phyloP scores from a whole-genome alignment of 1,140 invertebrate species.

The Archivesica marissinica region DNA sequence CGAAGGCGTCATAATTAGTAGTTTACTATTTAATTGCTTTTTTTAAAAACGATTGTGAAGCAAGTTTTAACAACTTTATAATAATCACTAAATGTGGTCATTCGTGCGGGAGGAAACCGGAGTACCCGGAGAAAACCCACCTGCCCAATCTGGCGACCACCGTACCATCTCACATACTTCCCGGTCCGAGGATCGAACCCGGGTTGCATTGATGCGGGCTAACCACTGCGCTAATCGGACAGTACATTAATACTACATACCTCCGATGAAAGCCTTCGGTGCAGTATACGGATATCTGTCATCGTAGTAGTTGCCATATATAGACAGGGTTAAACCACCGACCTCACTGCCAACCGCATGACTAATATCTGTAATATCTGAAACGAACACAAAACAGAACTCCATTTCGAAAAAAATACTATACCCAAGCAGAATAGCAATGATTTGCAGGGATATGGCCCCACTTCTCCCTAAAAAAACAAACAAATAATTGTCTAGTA shows the following conservation, averaged over 20 bases:
- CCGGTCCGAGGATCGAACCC: neutral
- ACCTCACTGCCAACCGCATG: slow-evolving; percentile 10
- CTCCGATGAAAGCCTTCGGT: slow-evolving; percentile 41
- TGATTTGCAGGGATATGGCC: neutral
- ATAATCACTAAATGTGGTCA: no score
- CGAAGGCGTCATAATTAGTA: no score
- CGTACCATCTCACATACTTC: no score
- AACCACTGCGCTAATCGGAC: neutral
- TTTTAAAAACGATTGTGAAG: no score
- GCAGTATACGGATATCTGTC: slow-evolving; percentile 11
- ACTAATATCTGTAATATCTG: slow-evolving; percentile 47
- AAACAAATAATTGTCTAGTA: no score
- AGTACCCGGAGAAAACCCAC: no score
- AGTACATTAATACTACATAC: neutral
- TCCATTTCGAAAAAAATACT: neutral
- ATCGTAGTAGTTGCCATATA: slow-evolving; percentile 42
- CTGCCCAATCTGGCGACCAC: no score
- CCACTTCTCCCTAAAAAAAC: neutral
- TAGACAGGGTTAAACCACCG: slow-evolving; percentile 31
- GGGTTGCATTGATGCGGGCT: neutral
- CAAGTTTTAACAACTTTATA: no score
- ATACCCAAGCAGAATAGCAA: neutral
- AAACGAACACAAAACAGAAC: neutral
- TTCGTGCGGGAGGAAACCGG: no score
- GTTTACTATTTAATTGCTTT: no score